These are phyloP conservation scores for Stichopus horrens DNA, from an alignment of 53 echinoderm and acorn worm species.

Conservation along the genomic window DNA sequence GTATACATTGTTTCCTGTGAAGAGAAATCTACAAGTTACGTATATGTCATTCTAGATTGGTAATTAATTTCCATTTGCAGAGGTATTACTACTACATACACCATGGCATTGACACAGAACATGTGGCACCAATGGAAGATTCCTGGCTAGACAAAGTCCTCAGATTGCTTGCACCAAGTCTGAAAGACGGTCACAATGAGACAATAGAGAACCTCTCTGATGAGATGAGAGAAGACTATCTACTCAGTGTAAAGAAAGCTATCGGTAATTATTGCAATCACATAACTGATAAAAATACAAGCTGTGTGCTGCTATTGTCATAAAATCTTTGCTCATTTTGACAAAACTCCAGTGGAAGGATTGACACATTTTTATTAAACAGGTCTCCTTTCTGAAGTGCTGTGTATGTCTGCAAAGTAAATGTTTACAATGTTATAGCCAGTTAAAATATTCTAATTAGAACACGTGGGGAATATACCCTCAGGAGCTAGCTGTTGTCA, in stretches of 20 bases:
- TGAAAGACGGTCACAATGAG: constrained; percentile 70
- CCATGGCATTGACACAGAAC: constrained; percentile 99
- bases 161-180: constrained; percentile 65
- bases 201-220: constrained; percentile 90
- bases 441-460: too few relatives aligned
- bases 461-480: too few relatives aligned
- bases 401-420: too few relatives aligned
- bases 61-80: constrained; percentile 50
- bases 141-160: constrained; percentile 95
- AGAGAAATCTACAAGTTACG: neutral
- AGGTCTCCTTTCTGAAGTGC: neutral
- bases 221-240: constrained; percentile 96
- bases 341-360: neutral
- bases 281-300: neutral
- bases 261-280: constrained; percentile 68
- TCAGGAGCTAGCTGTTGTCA: too few relatives aligned
- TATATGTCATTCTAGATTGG: neutral
- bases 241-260: constrained; percentile 95
- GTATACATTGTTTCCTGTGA: neutral
- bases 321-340: neutral
- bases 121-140: constrained; percentile 99
- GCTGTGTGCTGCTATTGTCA: neutral
- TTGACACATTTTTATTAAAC: neutral
- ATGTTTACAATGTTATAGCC: too few relatives aligned
- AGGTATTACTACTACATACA: constrained; percentile 99